Evolutionary conservation across 2,888 invertebrate species (phyloP).

Genomic region (Acheta domesticus): DNA sequence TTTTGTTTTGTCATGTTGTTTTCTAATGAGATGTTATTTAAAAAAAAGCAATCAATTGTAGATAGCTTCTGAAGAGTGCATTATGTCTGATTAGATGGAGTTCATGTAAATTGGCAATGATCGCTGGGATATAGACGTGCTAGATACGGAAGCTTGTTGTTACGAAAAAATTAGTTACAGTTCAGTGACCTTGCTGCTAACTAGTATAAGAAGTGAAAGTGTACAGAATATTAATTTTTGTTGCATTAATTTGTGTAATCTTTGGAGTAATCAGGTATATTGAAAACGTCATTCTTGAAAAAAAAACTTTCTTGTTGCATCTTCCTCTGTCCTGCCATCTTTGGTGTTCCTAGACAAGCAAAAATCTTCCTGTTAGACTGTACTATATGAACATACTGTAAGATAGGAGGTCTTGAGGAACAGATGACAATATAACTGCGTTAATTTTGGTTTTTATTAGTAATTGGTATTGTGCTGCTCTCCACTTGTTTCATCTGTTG

Average conservation of each 20-base stretch:
- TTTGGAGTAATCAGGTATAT: too few relatives aligned
- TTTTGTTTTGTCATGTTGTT: background rate
- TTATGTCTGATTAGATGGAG: constrained; percentile 1
- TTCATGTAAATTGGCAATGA: background rate
- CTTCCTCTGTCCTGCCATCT: too few relatives aligned
- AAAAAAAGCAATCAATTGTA: constrained; percentile 18
- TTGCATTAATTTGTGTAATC: background rate
- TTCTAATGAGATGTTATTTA: constrained; percentile 21
- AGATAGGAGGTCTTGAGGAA: too few relatives aligned
- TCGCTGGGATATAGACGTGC: constrained; percentile 18
- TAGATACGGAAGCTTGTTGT: background rate
- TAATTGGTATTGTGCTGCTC: too few relatives aligned
- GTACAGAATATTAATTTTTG: constrained; percentile 10
- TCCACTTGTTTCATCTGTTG: too few relatives aligned
- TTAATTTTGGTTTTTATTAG: too few relatives aligned
- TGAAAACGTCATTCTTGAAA: too few relatives aligned
- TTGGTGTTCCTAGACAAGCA: too few relatives aligned
- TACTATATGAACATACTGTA: too few relatives aligned
- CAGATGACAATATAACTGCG: too few relatives aligned
- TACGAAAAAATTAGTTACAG: background rate
- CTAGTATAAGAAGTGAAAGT: background rate
- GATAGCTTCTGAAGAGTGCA: constrained; percentile 24
- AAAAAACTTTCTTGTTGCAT: too few relatives aligned
- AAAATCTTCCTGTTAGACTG: too few relatives aligned
- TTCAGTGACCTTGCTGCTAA: constrained; percentile 2